phyloP scores from a whole-genome alignment of 2,113 vertebrate species.

The Oreochromis niloticus region DNA sequence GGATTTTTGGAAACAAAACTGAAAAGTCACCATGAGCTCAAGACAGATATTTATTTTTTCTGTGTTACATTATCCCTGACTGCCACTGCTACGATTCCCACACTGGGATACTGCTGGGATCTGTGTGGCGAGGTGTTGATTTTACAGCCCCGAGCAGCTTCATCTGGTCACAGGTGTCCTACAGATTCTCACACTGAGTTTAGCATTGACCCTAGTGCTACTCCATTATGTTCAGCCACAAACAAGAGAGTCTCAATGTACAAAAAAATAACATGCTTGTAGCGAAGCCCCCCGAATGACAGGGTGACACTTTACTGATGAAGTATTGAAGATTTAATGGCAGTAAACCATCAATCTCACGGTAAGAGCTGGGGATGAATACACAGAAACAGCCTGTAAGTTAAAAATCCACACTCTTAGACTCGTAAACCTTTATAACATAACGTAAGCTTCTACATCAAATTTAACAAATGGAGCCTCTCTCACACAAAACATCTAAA shows the following conservation, averaged over 20 bases:
- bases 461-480: too few relatives aligned
- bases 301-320: neutral
- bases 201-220: fast-evolving
- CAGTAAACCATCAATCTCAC: neutral
- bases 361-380: too few relatives aligned
- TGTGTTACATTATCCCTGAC: fast-evolving
- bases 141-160: fast-evolving
- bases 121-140: neutral
- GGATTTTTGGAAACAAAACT: neutral
- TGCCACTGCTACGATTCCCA: neutral
- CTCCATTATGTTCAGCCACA: neutral
- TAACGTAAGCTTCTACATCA: too few relatives aligned
- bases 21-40: fast-evolving
- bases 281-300: neutral
- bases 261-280: neutral
- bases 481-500: too few relatives aligned
- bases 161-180: neutral
- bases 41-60: neutral
- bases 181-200: neutral
- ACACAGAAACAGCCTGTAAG: too few relatives aligned
- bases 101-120: neutral
- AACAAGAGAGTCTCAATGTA: neutral
- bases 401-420: too few relatives aligned
- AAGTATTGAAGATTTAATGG: neutral
- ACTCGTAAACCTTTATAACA: too few relatives aligned